Evolutionary conservation across 1,140 invertebrate species (phyloP).

Genomic region (Protaetia brevitarsis): DNA sequence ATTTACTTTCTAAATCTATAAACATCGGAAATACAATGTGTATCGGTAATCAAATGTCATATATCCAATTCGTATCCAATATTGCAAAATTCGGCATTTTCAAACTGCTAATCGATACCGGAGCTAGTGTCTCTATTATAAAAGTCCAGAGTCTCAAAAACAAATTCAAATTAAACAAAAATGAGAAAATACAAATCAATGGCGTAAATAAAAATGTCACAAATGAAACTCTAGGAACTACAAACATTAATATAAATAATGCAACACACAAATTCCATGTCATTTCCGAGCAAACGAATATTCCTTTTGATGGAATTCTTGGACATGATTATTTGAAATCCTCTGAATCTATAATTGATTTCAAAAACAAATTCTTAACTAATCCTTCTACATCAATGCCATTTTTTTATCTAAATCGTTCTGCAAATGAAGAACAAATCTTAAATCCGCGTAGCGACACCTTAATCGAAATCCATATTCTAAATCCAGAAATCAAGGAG

Average conservation of each 20-base stretch:
- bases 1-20: too few relatives aligned
- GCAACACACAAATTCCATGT: not conserved
- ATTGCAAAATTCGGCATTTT: not conserved
- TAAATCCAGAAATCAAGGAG: not conserved
- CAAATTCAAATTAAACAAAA: not conserved
- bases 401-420: too few relatives aligned
- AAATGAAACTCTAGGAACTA: not conserved
- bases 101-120: not conserved
- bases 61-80: not conserved
- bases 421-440: too few relatives aligned
- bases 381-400: too few relatives aligned
- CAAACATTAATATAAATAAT: not conserved
- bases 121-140: not conserved
- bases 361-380: not conserved
- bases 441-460: not conserved
- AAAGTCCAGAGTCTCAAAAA: not conserved
- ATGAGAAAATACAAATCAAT: not conserved
- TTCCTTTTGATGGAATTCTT: not conserved
- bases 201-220: not conserved
- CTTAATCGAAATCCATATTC: not conserved
- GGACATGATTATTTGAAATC: not conserved
- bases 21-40: not conserved
- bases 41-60: not conserved
- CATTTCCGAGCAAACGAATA: not conserved
- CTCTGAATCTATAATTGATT: not conserved